A percentile compares a stretch with the other conserved stretches of the same genome.
phyloP scores from a whole-genome alignment of 1,140 invertebrate species.

The Amphibalanus amphitrite region DNA sequence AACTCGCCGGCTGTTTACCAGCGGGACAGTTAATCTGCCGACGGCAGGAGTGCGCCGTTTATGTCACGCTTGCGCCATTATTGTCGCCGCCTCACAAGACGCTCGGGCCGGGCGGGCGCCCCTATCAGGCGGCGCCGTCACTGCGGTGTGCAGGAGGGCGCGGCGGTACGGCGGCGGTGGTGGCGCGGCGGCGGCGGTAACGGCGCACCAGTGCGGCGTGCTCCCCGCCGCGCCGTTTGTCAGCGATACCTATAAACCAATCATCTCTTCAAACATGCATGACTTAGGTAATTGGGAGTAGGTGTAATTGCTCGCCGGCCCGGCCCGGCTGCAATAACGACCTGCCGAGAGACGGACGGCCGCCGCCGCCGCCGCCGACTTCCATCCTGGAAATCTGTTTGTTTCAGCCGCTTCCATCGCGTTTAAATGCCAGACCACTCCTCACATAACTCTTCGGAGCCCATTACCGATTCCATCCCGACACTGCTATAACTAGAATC shows the following conservation, averaged over 20 bases:
- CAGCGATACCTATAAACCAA: neutral
- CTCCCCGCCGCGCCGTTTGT: neutral
- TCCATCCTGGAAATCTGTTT: neutral
- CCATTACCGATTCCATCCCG: neutral
- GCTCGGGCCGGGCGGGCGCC: no score
- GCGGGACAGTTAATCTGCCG: neutral
- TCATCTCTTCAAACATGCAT: neutral
- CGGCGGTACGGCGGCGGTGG: no score
- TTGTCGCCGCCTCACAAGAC: neutral
- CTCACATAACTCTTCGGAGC: neutral
- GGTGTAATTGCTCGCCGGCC: neutral
- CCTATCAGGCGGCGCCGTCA: no score
- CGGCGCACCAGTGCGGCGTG: neutral
- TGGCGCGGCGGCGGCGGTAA: no score
- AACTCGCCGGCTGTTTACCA: neutral
- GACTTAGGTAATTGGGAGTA: neutral
- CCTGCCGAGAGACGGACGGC: neutral
- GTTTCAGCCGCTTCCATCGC: neutral
- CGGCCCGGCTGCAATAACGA: neutral
- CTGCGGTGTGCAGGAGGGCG: no score
- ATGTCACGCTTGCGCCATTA: neutral
- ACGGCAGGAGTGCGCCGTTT: neutral
- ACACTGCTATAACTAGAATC: neutral
- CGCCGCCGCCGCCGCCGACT: neutral
- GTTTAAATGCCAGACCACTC: neutral